A percentile compares a stretch with the other conserved stretches of the same genome.
phyloP scores from a whole-genome alignment of 1,140 invertebrate species.

The Brachionus rubens region DNA sequence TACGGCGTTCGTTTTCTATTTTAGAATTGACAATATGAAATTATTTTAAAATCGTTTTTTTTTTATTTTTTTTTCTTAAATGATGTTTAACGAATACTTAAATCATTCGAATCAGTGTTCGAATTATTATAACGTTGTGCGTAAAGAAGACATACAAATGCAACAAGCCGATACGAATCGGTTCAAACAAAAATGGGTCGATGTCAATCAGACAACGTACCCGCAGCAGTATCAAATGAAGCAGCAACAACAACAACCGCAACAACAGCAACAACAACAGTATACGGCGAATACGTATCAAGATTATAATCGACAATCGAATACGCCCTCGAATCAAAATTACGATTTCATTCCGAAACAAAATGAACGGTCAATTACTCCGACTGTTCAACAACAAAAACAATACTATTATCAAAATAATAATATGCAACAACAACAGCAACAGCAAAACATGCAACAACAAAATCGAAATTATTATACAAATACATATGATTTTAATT shows the following conservation, averaged over 20 bases:
- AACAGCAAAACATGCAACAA: not conserved
- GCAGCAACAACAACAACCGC: not conserved
- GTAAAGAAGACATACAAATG: conserved; percentile 38
- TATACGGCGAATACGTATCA: not conserved
- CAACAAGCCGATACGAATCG: conserved; percentile 40
- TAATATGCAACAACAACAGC: not conserved
- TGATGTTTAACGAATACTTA: conserved; percentile 46
- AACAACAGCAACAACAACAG: not conserved
- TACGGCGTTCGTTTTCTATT: too few species aligned
- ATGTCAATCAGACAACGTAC: conserved; percentile 12
- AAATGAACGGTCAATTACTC: not conserved
- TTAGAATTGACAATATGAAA: too few species aligned
- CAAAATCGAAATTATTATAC: not conserved
- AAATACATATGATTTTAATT: not conserved
- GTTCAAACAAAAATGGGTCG: conserved; percentile 43
- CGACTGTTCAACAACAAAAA: not conserved
- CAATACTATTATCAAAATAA: not conserved
- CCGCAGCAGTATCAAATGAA: not conserved
- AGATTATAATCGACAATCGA: not conserved
- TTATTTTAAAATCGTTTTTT: too few species aligned
- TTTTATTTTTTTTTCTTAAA: not conserved
- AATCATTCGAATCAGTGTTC: conserved; percentile 44
- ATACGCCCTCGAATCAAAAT: not conserved
- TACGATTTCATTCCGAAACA: conserved; percentile 26
- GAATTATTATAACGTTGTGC: conserved; percentile 30